Conservation (phyloP, 2,888 invertebrate species). For the Empis stercorea region DNA sequence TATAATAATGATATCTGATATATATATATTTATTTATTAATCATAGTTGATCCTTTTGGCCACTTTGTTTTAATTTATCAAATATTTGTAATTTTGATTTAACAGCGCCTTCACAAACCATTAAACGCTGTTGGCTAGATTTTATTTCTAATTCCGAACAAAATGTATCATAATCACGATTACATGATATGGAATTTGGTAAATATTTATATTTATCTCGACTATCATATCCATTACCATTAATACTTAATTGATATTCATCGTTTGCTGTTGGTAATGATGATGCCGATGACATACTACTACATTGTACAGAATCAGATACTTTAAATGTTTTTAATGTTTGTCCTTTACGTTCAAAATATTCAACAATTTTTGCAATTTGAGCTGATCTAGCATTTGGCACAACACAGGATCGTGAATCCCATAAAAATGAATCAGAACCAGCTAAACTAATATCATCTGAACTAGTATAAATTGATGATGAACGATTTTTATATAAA, state of each 20-base stretch:
- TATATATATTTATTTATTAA: too few relatives aligned
- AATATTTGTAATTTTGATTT: conserved; percentile 74
- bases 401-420: conserved; percentile 47
- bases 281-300: conserved; percentile 12
- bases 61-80: conserved; percentile 49
- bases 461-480: conserved; percentile 75
- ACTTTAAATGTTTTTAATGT: conserved; percentile 40
- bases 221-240: conserved; percentile 7
- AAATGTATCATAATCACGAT: conserved; percentile 27
- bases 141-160: conserved; percentile 36
- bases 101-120: conserved; percentile 77
- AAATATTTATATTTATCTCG: neutral
- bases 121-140: conserved; percentile 49
- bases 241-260: conserved; percentile 3
- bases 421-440: conserved; percentile 58
- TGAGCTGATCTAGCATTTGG: conserved; percentile 46
- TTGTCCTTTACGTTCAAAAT: conserved; percentile 68
- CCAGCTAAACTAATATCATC: conserved; percentile 73
- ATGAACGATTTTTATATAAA: conserved; percentile 54
- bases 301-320: conserved; percentile 26
- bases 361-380: conserved; percentile 76
- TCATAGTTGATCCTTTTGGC: conserved; percentile 9
- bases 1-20: too few relatives aligned
- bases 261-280: conserved; percentile 13
- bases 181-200: neutral